A percentile compares a stretch with the other conserved stretches of the same genome.
phyloP scores from a whole-genome alignment of 2,113 vertebrate species.

The Eurypyga helias region DNA sequence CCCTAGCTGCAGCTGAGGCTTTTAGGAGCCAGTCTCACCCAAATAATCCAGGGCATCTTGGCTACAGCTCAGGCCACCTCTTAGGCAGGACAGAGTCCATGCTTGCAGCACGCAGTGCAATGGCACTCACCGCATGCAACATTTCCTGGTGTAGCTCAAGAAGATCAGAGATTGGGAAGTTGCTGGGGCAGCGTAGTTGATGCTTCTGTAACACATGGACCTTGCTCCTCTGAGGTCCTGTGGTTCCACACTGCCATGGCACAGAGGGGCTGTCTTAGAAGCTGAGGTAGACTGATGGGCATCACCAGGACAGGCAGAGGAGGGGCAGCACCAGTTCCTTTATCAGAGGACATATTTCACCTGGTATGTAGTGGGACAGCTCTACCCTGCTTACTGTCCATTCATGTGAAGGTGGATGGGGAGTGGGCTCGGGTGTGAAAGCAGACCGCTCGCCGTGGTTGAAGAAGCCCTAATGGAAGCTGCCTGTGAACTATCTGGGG shows the following conservation, averaged over 20 bases:
- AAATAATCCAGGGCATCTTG: neutral
- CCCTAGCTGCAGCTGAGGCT: neutral
- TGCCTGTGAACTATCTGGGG: neutral
- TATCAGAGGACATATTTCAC: neutral
- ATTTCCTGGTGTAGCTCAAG: neutral
- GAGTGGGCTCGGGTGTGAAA: neutral
- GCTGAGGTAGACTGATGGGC: neutral
- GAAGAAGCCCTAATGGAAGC: neutral
- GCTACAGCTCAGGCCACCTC: neutral
- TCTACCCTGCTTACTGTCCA: neutral
- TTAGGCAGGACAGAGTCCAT: neutral
- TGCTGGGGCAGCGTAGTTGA: neutral
- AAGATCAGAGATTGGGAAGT: neutral
- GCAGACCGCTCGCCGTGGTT: accelerated
- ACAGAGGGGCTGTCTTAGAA: neutral
- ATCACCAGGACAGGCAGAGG: neutral
- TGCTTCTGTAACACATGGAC: neutral
- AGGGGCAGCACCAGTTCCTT: neutral
- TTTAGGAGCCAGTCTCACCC: neutral
- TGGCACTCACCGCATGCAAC: neutral
- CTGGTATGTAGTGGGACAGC: neutral
- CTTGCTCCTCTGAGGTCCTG: neutral
- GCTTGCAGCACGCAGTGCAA: neutral
- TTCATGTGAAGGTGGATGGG: neutral
- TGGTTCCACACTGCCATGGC: neutral